These are phyloP conservation scores for Contarinia nasturtii DNA, from an alignment of 1,140 invertebrate species.

Conservation along the genomic window DNA sequence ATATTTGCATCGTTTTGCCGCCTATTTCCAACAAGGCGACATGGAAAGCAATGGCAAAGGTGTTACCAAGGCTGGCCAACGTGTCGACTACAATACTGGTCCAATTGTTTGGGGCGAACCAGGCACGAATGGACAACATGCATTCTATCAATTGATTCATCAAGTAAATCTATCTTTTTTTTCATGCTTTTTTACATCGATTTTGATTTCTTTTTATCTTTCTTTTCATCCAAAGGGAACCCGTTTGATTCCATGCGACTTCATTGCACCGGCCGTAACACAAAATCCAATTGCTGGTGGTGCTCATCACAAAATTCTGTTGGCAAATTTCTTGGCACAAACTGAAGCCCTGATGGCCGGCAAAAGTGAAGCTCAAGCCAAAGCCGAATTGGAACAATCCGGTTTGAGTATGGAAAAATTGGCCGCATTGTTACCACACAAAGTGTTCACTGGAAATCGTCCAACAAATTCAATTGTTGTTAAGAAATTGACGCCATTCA, in stretches of 20 bases:
- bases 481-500: conserved; percentile 83
- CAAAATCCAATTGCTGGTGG: conserved; percentile 78
- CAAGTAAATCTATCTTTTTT: conserved; percentile 25
- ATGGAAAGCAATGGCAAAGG: conserved; percentile 99
- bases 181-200: background rate
- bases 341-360: conserved; percentile 94
- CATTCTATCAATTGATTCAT: conserved; percentile 94
- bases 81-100: conserved; percentile 69
- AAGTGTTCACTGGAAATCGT: conserved; percentile 91
- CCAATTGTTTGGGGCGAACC: conserved; percentile 95
- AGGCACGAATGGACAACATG: conserved; percentile 98
- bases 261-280: conserved; percentile 82
- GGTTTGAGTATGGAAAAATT: conserved; percentile 53
- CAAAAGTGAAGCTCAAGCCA: conserved; percentile 59
- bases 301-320: conserved; percentile 66
- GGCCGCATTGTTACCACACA: conserved; percentile 76
- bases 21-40: conserved; percentile 99
- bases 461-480: conserved; percentile 97
- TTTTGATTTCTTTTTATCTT: background rate
- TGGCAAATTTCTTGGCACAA: conserved; percentile 96
- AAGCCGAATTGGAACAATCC: conserved; percentile 49
- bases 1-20: conserved; percentile 95
- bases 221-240: conserved; percentile 13
- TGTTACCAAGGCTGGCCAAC: conserved; percentile 55
- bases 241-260: conserved; percentile 87